phyloP scores from a whole-genome alignment of 1,140 invertebrate genomes.

The Drosophila hydei region DNA sequence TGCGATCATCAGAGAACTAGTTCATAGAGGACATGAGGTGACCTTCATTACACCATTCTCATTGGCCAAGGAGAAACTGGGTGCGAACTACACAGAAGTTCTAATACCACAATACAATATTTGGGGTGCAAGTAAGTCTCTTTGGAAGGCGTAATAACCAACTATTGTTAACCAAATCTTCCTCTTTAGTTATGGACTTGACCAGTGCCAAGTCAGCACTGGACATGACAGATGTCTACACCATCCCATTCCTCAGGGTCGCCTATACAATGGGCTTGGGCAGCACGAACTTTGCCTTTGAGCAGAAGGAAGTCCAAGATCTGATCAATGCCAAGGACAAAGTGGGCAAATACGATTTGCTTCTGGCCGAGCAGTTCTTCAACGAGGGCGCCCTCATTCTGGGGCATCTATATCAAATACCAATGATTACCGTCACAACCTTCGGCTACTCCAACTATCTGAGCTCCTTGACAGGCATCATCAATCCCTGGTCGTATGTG shows the following conservation, averaged over 20 bases:
- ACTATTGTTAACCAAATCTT: not conserved
- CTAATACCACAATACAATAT: constrained; percentile 57
- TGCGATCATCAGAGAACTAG: constrained; percentile 63
- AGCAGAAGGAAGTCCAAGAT: constrained; percentile 73
- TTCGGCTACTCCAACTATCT: constrained; percentile 77
- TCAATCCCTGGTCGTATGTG: constrained; percentile 77
- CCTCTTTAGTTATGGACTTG: constrained; percentile 27
- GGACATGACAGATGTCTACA: constrained; percentile 54
- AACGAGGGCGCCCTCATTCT: constrained; percentile 83
- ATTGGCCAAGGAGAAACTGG: constrained; percentile 62
- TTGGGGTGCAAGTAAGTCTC: constrained; percentile 53
- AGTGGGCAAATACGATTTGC: constrained; percentile 81
- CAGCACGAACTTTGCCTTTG: constrained; percentile 75
- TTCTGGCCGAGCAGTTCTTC: constrained; percentile 82
- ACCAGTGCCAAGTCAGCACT: constrained; percentile 25
- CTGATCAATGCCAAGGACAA: constrained; percentile 75
- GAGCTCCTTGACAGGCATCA: constrained; percentile 70
- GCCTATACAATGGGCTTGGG: constrained; percentile 38
- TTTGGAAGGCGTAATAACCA: too few relatives aligned
- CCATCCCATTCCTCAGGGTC: constrained; percentile 16
- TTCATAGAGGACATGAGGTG: constrained; percentile 68
- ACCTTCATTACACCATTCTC: constrained; percentile 69
- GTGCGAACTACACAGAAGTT: constrained; percentile 68
- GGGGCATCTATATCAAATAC: constrained; percentile 81
- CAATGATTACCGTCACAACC: constrained; percentile 68